Percentiles rank a stretch among this genome's conserved stretches.
Conservation (phyloP, 2,888 invertebrate genomes). For the Parnassius mnemosyne region DNA sequence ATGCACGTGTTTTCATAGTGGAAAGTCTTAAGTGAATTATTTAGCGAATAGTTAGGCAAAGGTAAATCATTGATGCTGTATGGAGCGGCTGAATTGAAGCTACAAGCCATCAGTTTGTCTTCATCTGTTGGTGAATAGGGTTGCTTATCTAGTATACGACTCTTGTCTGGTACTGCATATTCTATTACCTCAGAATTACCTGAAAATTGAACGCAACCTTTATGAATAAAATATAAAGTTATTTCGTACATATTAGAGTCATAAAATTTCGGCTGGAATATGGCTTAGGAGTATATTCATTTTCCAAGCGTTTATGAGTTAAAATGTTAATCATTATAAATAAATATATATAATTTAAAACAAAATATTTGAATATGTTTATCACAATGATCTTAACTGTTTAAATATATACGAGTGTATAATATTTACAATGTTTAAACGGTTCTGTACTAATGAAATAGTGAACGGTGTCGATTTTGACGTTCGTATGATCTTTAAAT, state of each 20-base stretch:
- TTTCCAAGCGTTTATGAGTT: too few relatives aligned
- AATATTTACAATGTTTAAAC: too few relatives aligned
- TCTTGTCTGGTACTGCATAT: slow-evolving; percentile 77
- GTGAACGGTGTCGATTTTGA: too few relatives aligned
- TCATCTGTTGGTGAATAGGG: slow-evolving; percentile 77
- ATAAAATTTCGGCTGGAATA: slow-evolving; percentile 10
- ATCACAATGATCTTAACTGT: too few relatives aligned
- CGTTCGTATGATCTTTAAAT: too few relatives aligned
- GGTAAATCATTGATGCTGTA: slow-evolving; percentile 74
- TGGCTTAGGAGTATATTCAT: slow-evolving; percentile 5
- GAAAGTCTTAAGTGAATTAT: slow-evolving; percentile 78
- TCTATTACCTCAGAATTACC: slow-evolving; percentile 73
- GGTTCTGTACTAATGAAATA: too few relatives aligned
- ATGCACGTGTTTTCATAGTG: slow-evolving; percentile 75
- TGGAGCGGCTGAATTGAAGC: slow-evolving; percentile 60
- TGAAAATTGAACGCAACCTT: slow-evolving; percentile 40
- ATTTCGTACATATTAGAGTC: slow-evolving; percentile 16
- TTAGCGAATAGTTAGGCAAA: slow-evolving; percentile 81
- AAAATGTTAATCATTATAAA: too few relatives aligned
- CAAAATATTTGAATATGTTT: too few relatives aligned
- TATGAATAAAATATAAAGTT: slow-evolving; percentile 30
- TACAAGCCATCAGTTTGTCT: slow-evolving; percentile 72
- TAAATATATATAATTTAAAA: too few relatives aligned
- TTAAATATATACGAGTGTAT: too few relatives aligned
- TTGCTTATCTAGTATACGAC: slow-evolving; percentile 66